Base-by-base conservation (phyloP, 2,113 vertebrate genomes). In the Solea senegalensis region DNA sequence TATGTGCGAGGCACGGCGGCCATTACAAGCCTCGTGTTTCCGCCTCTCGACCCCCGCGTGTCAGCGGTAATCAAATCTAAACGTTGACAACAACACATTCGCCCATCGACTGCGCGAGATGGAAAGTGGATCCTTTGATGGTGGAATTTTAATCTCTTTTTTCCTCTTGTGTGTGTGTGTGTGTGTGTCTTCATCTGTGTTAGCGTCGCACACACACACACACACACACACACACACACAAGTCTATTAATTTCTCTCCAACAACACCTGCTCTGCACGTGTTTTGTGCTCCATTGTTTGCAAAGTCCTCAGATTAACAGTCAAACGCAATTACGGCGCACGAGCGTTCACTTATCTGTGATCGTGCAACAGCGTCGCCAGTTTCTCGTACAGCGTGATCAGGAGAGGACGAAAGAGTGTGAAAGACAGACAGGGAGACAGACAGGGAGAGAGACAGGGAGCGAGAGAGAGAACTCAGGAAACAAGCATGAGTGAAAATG, bases 41-140 rank as follows among this genome's bases (percentile, higher is more conserved):
- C 88, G 81, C 84, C 84, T 63, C 86, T 21, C 21, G 21, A 53
- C 91, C 87, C 86, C 85, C 81, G 85, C 73, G 72, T 93, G 93
- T 94, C 92, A 91, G 91, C 88, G 66, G 90, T 93, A 93, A 93
- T 94, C 92, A 93, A 92, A 92, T 91, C 90, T 92, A 92, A 92
- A 91, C 88, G 90, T 91, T 92, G 90, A 94, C 91, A 93, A 89
- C 92, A 93, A 92, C 92, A 92, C 87, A 81, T 83, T 83, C 54
- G 13, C 69, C 81, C 84, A 93, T 94, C 93, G 90, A 94, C 93
- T 21, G 21, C 21, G 89, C 66, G 26, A 77, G 79, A 89, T 84
- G 75, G 71, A 80, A 83, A 78, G 34, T 34, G 82, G 76, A 85
- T 80, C 66, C 81, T 90, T 88, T 89, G 88, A 90, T 86, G 88